These are phyloP conservation scores for Noctuana brunneofusca DNA, from an alignment of 2,888 invertebrate species.

Conservation along the genomic window DNA sequence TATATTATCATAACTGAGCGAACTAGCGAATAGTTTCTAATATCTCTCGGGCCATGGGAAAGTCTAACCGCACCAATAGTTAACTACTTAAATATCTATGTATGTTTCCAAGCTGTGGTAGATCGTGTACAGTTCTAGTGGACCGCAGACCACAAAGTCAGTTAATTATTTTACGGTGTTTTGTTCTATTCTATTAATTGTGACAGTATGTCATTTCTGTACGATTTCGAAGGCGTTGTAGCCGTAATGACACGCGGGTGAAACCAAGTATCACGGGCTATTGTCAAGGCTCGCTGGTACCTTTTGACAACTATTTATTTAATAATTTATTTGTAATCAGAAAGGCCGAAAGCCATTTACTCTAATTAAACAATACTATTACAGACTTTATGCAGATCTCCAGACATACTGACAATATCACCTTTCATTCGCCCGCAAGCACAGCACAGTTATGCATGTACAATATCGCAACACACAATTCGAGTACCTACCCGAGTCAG, in stretches of 20 bases:
- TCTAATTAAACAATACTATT: too few species aligned
- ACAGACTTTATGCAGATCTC: too few species aligned
- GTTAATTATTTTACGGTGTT: slow-evolving; percentile 29
- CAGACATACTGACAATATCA: too few species aligned
- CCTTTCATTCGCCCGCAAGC: too few species aligned
- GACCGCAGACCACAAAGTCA: slow-evolving; percentile 34
- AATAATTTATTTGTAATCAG: too few species aligned
- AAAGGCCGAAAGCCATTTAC: too few species aligned
- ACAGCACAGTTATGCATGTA: too few species aligned
- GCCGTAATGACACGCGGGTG: not conserved
- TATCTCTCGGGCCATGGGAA: slow-evolving; percentile 23
- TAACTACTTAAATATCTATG: not conserved
- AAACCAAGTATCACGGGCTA: too few species aligned
- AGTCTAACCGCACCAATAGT: slow-evolving; percentile 17
- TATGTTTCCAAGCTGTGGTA: not conserved
- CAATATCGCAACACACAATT: too few species aligned
- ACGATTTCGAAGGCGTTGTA: not conserved
- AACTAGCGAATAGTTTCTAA: slow-evolving; percentile 27
- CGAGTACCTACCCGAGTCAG: too few species aligned
- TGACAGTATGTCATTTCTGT: slow-evolving; percentile 12
- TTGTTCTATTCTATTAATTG: slow-evolving; percentile 3
- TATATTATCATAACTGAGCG: slow-evolving; percentile 21
- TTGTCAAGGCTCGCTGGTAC: too few species aligned
- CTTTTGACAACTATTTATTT: too few species aligned
- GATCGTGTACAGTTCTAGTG: slow-evolving; percentile 3